Conservation (phyloP, 2,888 invertebrate genomes). For the Drosophila eohydei region DNA sequence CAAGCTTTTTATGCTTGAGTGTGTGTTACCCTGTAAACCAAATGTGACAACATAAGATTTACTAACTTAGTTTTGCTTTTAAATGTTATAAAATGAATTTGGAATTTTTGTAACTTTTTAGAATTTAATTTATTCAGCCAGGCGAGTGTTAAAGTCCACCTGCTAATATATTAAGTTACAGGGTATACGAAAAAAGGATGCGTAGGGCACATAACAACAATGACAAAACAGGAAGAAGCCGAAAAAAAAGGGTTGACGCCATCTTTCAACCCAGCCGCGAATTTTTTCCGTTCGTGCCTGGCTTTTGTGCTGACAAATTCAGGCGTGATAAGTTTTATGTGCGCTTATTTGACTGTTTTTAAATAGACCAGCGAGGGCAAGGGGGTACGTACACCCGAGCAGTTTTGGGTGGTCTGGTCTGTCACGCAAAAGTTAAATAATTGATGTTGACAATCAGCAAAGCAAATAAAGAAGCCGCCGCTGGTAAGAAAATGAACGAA, state of each 20-base stretch:
- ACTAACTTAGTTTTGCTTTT: no score
- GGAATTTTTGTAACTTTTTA: no score
- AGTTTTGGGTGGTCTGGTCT: conserved; percentile 54
- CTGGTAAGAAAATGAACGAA: conserved; percentile 54
- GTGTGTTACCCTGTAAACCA: conserved; percentile 8
- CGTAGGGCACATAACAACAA: conserved; percentile 20
- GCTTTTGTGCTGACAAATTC: conserved; percentile 83
- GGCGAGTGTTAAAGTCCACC: neutral
- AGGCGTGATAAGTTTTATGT: conserved; percentile 82
- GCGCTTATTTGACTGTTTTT: conserved; percentile 81
- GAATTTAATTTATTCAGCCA: no score
- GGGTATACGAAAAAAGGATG: conserved; percentile 43
- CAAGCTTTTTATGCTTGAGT: neutral
- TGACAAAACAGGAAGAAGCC: neutral
- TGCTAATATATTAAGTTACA: neutral
- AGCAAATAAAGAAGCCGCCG: conserved; percentile 77
- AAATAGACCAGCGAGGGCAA: conserved; percentile 66
- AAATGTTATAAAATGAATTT: no score
- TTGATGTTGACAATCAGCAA: conserved; percentile 83
- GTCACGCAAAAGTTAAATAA: conserved; percentile 80
- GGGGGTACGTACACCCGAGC: conserved; percentile 11
- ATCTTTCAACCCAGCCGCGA: conserved; percentile 35
- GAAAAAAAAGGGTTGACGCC: conserved; percentile 62
- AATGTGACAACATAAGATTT: neutral
- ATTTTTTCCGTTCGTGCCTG: conserved; percentile 45